A percentile compares a stretch with the other conserved stretches of the same genome.
Evolutionary conservation across 2,797 vertebrate genomes (phyloP).

Genomic region (Chloroceryle amazona): DNA sequence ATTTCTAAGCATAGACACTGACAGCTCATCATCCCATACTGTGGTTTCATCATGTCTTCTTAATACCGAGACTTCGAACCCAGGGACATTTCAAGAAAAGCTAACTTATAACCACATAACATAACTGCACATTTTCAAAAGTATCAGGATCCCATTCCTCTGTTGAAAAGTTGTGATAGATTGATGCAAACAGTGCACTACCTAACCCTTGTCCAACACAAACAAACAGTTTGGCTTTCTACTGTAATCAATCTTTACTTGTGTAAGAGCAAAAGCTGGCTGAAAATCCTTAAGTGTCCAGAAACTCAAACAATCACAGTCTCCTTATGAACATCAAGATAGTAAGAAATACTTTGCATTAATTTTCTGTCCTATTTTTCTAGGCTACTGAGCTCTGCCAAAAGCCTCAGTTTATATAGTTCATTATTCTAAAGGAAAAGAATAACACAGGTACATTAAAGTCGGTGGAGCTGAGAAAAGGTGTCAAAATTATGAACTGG

Average conservation of each 20-base stretch:
- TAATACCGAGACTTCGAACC: neutral
- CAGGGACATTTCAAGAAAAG: neutral
- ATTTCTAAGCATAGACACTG: neutral
- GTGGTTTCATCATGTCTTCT: neutral
- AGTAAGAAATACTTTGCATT: slow-evolving; percentile 25
- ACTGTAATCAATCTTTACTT: neutral
- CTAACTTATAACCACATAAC: neutral
- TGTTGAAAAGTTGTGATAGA: neutral
- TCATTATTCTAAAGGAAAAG: slow-evolving; percentile 41
- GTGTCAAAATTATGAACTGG: neutral
- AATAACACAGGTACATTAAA: slow-evolving; percentile 32
- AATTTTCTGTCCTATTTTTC: slow-evolving; percentile 55
- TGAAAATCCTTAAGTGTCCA: neutral
- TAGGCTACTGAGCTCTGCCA: neutral
- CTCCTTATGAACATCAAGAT: neutral
- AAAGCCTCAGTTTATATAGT: slow-evolving; percentile 25
- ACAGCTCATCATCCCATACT: neutral
- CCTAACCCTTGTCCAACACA: neutral
- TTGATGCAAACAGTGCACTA: neutral
- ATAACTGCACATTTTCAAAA: neutral
- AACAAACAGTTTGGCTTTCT: neutral
- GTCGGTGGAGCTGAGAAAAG: neutral
- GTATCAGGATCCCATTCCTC: neutral
- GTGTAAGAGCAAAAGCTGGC: neutral
- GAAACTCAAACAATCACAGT: neutral